phyloP scores from a whole-genome alignment of 2,888 invertebrate species.

The Pristionchus mayeri region DNA sequence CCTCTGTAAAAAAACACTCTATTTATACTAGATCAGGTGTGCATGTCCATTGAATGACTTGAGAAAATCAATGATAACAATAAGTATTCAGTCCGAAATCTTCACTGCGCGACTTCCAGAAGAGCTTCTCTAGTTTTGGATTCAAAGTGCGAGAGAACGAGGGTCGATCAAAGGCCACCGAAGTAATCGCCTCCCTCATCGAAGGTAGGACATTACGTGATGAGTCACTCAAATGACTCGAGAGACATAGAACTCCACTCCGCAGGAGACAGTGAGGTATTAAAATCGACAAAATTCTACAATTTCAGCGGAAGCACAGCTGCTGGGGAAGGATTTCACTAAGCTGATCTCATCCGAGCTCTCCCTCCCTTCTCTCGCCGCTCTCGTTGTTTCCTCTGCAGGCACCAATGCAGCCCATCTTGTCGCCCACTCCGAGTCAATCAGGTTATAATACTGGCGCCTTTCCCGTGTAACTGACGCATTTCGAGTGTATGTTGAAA shows the following conservation, averaged over 20 bases:
- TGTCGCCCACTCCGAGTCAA: background rate
- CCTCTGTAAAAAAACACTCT: too few relatives aligned
- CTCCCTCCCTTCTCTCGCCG: background rate
- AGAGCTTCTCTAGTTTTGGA: background rate
- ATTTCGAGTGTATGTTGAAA: background rate
- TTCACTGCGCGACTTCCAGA: background rate
- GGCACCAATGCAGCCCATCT: background rate
- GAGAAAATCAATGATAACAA: too few relatives aligned
- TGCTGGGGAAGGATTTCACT: background rate
- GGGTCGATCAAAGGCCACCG: background rate
- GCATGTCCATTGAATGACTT: too few relatives aligned
- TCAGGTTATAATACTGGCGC: background rate
- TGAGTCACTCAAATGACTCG: background rate
- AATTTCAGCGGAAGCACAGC: background rate
- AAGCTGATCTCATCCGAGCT: constrained; percentile 6
- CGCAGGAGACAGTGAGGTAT: too few relatives aligned
- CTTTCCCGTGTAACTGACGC: background rate
- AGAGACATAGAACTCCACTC: background rate
- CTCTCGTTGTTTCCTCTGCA: background rate
- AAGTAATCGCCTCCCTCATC: background rate
- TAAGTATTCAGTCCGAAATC: constrained; percentile 5
- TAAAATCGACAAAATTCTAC: background rate
- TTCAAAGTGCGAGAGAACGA: background rate
- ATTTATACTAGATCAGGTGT: too few relatives aligned
- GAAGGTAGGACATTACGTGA: background rate